Evolutionary conservation across 1,140 invertebrate species (phyloP).

Genomic region (Aradophagus sp.): DNA sequence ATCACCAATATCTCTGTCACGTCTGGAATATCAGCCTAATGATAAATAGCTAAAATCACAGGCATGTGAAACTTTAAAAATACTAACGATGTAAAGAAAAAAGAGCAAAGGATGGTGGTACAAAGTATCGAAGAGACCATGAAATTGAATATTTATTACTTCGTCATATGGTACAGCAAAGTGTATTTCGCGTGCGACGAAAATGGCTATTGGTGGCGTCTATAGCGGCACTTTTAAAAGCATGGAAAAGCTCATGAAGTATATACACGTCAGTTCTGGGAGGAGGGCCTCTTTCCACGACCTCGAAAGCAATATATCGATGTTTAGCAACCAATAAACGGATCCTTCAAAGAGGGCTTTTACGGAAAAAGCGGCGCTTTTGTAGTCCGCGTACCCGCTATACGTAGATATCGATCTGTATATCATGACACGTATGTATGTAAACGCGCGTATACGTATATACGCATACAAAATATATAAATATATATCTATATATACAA

Average conservation of each 20-base stretch:
- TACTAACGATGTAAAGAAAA: conserved; percentile 28
- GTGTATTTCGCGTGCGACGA: conserved; percentile 49
- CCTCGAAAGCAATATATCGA: conserved; percentile 74
- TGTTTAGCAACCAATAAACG: conserved; percentile 76
- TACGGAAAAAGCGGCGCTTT: conserved; percentile 71
- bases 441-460: conserved; percentile 26
- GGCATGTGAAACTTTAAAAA: conserved; percentile 26
- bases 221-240: conserved; percentile 67
- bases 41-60: conserved; percentile 23
- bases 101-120: too few relatives aligned
- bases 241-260: conserved; percentile 59
- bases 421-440: too few relatives aligned
- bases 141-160: conserved; percentile 54
- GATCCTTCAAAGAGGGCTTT: conserved; percentile 74
- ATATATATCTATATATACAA: too few relatives aligned
- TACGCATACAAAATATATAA: conserved; percentile 48
- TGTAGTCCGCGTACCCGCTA: conserved; percentile 45
- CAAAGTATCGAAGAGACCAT: conserved; percentile 40
- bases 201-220: conserved; percentile 48
- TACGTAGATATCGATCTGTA: conserved; percentile 26
- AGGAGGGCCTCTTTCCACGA: conserved; percentile 68
- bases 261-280: conserved; percentile 43
- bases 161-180: conserved; percentile 52
- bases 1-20: too few relatives aligned
- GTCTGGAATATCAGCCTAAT: not conserved